Conservation (phyloP, 2,797 vertebrate species). For the Gadopsis bispinosus region DNA sequence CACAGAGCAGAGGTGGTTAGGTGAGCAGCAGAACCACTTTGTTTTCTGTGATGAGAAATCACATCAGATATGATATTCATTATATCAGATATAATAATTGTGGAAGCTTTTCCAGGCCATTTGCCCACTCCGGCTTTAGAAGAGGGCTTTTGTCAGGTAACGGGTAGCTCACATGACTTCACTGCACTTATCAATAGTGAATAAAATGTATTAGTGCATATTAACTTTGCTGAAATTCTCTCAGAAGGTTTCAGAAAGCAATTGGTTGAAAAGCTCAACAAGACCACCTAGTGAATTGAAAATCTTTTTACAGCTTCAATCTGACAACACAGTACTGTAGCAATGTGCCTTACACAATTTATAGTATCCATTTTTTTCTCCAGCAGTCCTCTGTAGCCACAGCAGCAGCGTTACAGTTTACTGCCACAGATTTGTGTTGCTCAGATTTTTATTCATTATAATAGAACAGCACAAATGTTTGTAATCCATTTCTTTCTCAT, state of each 20-base stretch:
- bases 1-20: conserved; percentile 17
- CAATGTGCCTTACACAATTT: conserved; percentile 13
- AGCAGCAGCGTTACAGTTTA: conserved; percentile 2
- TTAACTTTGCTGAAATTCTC: conserved; percentile 40
- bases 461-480: conserved; percentile 8
- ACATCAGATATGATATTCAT: conserved; percentile 54
- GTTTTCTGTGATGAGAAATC: conserved; percentile 40
- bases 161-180: neutral
- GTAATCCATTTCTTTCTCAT: conserved; percentile 1
- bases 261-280: conserved; percentile 31
- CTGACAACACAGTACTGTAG: conserved; percentile 22
- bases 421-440: neutral
- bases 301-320: conserved; percentile 38
- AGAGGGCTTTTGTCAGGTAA: conserved; percentile 21
- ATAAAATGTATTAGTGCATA: conserved; percentile 56
- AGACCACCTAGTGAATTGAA: conserved; percentile 42
- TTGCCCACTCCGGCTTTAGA: conserved; percentile 18
- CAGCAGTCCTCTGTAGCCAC: neutral
- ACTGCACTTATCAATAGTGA: conserved; percentile 43
- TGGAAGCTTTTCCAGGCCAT: conserved; percentile 40
- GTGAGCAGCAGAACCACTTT: conserved; percentile 36
- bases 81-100: conserved; percentile 54
- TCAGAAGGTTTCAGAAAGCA: conserved; percentile 20
- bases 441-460: neutral
- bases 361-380: neutral